Conservation (phyloP, 2,888 invertebrate species). For the Tholera decimalis region DNA sequence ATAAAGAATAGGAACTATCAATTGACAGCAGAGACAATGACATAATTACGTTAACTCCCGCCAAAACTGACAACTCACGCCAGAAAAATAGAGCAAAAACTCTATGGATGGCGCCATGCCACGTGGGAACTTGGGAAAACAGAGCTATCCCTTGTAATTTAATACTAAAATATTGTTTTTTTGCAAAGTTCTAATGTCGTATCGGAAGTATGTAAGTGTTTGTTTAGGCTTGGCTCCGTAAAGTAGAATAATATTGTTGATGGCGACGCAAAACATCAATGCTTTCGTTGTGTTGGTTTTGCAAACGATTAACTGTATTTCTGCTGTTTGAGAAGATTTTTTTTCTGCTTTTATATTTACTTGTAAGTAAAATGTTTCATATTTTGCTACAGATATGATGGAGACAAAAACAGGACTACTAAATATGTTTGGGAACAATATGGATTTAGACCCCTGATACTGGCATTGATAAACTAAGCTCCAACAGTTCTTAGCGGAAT, state of each 20-base stretch:
- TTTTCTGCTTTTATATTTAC: neutral
- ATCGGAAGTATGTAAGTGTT: conserved; percentile 85
- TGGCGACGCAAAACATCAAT: conserved; percentile 76
- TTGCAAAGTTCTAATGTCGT: conserved; percentile 84
- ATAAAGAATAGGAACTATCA: conserved; percentile 60
- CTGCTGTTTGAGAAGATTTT: conserved; percentile 21
- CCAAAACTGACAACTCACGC: conserved; percentile 68
- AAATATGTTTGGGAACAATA: neutral
- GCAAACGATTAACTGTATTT: conserved; percentile 73
- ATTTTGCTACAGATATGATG: neutral
- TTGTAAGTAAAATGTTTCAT: neutral
- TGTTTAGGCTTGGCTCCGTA: conserved; percentile 81
- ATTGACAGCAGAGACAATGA: conserved; percentile 62
- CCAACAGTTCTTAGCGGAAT: neutral
- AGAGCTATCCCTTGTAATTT: conserved; percentile 77
- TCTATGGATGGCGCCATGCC: conserved; percentile 83
- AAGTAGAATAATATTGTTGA: conserved; percentile 85
- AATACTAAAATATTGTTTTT: conserved; percentile 81
- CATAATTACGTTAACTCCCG: conserved; percentile 62
- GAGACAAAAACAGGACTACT: neutral
- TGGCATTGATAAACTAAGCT: no score
- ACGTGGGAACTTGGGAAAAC: conserved; percentile 75
- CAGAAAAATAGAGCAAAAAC: conserved; percentile 66
- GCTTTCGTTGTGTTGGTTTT: conserved; percentile 75
- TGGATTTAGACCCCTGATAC: no score